Base-by-base conservation (phyloP, 2,888 invertebrate species). In the Camptogramma bilineatum region DNA sequence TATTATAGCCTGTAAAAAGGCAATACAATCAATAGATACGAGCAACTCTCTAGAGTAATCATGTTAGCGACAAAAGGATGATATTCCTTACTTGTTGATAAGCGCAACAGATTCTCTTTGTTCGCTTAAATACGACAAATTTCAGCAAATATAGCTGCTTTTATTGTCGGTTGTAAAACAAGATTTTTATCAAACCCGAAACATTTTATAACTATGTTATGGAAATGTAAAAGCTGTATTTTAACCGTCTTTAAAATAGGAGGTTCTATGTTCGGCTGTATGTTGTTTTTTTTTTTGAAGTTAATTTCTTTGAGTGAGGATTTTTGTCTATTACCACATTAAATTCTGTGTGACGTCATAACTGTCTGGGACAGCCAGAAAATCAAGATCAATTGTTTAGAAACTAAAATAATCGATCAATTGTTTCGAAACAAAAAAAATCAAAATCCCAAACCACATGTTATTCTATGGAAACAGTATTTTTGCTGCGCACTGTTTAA, bases 31-130 rank as follows among this genome's bases (percentile, higher is more conserved):
- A 53, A 24, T 53, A 42, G 8, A 4, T 42, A n/a, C n/a, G 4
- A 1, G 10, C n/a, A n/a, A n/a, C 16, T 53, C 24, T 24, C 53
- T 44, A 0, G 21, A 28, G 28, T 10, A 46, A 21, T 13, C 42
- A 16, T 13, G 13, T 4, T 56, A 28, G 44, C 3, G 17, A 17
- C 19, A 28, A 50, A 42, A 53, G 16, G 21, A 62, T 55, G 34
- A 44, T 1, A 31, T 59, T 24, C 4, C 55, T 50, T 55, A 72
- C 72, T 72, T 72, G 72, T 72, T 72, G 72, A 71, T 61, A 63
- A 52, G 53, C 64, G 72, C 72, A 72, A 72, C 72, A 72, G 68
- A 50, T 68, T 70, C 48, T 52, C 68, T 66, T 71, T 71, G 68
- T 71, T 46, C 47, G 19, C 60, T 46, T 17, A 52, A 58, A 34